Conservation (phyloP, 2,113 vertebrate genomes). For the Sinocyclocheilus maitianheensis region DNA sequence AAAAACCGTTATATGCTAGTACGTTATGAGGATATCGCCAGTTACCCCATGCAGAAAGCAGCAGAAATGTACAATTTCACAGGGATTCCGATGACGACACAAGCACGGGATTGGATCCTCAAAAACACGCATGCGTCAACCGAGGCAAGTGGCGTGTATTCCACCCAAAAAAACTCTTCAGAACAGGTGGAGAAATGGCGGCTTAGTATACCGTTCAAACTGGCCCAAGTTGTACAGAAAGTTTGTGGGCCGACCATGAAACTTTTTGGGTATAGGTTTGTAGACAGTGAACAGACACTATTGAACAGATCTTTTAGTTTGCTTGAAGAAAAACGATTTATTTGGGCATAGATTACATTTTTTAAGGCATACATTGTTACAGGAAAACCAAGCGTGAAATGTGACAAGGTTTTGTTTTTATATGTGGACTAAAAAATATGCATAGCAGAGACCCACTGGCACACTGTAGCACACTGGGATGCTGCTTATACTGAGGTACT, state of each 20-base stretch:
- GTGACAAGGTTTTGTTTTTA: background rate
- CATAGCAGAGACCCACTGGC: background rate
- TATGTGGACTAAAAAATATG: background rate
- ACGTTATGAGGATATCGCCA: constrained; percentile 94
- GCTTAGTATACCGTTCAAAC: constrained; percentile 89
- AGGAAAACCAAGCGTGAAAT: constrained; percentile 34
- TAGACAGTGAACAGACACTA: constrained; percentile 75
- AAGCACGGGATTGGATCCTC: constrained; percentile 89
- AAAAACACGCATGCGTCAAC: constrained; percentile 85
- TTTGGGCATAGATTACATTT: constrained; percentile 34
- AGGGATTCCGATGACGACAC: constrained; percentile 84
- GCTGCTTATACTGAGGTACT: constrained; percentile 5
- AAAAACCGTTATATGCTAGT: constrained; percentile 90
- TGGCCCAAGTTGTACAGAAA: constrained; percentile 90
- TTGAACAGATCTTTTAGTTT: constrained; percentile 89
- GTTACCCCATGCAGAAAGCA: constrained; percentile 85
- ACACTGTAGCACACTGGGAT: constrained; percentile 26
- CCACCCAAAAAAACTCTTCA: constrained; percentile 93
- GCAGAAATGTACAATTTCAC: constrained; percentile 91
- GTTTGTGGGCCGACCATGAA: constrained; percentile 88
- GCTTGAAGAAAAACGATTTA: constrained; percentile 81
- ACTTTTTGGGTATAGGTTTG: constrained; percentile 91
- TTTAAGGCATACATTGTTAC: constrained; percentile 34
- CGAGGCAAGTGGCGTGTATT: constrained; percentile 82
- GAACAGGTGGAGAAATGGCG: constrained; percentile 97